Evolutionary conservation across 1,140 invertebrate species (phyloP).

Genomic region (Ditylenchus dipsaci): DNA sequence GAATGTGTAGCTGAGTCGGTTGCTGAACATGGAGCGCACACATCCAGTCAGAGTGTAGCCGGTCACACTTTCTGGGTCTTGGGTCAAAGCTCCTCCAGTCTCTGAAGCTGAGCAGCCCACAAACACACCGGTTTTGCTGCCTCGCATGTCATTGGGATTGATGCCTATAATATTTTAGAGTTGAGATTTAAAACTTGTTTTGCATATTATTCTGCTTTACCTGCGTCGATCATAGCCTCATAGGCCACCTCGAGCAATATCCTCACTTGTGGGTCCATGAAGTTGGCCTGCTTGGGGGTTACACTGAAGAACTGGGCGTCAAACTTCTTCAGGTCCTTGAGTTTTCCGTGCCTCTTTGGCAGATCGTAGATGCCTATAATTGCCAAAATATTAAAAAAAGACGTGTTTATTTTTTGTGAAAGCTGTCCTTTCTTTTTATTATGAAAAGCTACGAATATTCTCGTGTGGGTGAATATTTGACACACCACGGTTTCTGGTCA

Average conservation of each 20-base stretch:
- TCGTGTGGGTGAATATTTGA: too few relatives aligned
- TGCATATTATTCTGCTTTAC: conserved; percentile 58
- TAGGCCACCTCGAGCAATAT: conserved; percentile 85
- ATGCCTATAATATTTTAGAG: conserved; percentile 62
- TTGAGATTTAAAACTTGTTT: not conserved
- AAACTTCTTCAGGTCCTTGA: conserved; percentile 76
- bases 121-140: conserved; percentile 58
- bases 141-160: conserved; percentile 64
- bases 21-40: conserved; percentile 87
- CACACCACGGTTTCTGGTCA: too few relatives aligned
- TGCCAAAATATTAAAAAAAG: too few relatives aligned
- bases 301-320: conserved; percentile 65
- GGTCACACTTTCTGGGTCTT: conserved; percentile 70
- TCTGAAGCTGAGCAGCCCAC: conserved; percentile 61
- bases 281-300: conserved; percentile 70
- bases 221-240: conserved; percentile 89
- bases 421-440: too few relatives aligned
- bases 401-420: too few relatives aligned
- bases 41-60: conserved; percentile 89
- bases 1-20: conserved; percentile 88
- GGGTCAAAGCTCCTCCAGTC: conserved; percentile 71
- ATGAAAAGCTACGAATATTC: too few relatives aligned
- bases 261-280: conserved; percentile 90
- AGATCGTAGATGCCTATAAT: conserved; percentile 70
- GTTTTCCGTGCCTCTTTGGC: conserved; percentile 77